Conservation (phyloP, 1,140 invertebrate genomes). For the Zaprionus taronus region DNA sequence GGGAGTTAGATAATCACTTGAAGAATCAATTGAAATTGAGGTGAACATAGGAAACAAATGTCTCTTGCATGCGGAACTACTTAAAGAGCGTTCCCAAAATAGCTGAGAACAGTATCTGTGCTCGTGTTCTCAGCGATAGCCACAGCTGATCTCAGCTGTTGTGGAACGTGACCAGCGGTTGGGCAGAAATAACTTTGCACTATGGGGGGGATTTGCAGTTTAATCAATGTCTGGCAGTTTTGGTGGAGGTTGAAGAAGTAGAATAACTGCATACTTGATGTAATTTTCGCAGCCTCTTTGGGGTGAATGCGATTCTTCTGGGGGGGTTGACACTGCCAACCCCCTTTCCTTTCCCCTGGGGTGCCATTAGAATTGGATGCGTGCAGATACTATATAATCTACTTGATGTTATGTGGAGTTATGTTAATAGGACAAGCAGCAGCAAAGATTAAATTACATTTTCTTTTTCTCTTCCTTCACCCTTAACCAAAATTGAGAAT, state of each 20-base stretch:
- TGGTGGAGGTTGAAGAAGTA: background rate
- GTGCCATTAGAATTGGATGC: background rate
- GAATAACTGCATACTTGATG: background rate
- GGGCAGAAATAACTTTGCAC: background rate
- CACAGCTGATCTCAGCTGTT: slow-evolving; percentile 3
- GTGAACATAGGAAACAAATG: background rate
- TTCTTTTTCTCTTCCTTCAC: background rate
- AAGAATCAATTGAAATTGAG: slow-evolving; percentile 7
- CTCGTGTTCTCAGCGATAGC: background rate
- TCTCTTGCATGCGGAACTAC: background rate
- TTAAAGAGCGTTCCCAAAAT: background rate
- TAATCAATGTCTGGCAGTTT: background rate
- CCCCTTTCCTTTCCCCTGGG: background rate
- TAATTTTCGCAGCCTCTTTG: background rate
- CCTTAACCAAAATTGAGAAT: slow-evolving; percentile 6
- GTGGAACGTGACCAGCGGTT: background rate
- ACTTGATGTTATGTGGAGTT: slow-evolving; percentile 5
- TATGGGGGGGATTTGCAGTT: background rate
- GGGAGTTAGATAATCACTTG: slow-evolving; percentile 1
- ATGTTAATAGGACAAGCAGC: slow-evolving; percentile 1
- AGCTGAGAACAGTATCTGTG: background rate
- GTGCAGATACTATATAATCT: slow-evolving; percentile 19
- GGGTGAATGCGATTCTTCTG: background rate
- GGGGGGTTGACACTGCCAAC: background rate
- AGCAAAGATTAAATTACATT: slow-evolving; percentile 4